phyloP scores from a whole-genome alignment of 2,888 invertebrate genomes.

The Julus scanicus region DNA sequence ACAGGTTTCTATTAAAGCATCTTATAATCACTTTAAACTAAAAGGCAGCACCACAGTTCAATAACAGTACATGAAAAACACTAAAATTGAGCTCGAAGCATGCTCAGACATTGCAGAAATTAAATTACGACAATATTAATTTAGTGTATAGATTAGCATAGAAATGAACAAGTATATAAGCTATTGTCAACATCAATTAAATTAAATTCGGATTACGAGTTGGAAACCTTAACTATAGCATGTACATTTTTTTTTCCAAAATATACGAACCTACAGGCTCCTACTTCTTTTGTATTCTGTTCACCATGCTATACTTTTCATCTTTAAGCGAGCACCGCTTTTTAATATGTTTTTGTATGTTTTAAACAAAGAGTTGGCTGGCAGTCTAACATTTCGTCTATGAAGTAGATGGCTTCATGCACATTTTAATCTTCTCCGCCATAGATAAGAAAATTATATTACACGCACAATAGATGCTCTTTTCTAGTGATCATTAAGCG shows the following conservation, averaged over 20 bases:
- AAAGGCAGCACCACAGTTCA: not conserved
- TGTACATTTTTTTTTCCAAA: not conserved
- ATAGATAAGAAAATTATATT: conserved; percentile 1
- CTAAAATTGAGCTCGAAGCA: not conserved
- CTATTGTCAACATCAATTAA: not conserved
- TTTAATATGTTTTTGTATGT: not conserved
- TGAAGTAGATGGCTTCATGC: not conserved
- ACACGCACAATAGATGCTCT: conserved; percentile 18
- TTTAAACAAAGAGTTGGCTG: not conserved
- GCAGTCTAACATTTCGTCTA: conserved; percentile 1
- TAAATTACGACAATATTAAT: not conserved
- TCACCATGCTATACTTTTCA: not conserved
- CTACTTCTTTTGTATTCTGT: not conserved
- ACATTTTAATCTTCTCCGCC: conserved; percentile 24
- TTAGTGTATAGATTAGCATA: not conserved
- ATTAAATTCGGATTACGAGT: not conserved
- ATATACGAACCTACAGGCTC: too few relatives aligned
- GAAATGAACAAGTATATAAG: not conserved
- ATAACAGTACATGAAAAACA: not conserved
- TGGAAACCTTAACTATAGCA: not conserved
- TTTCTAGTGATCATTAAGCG: not conserved
- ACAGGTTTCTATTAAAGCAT: not conserved
- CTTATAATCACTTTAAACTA: conserved; percentile 19
- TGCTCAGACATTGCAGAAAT: not conserved
- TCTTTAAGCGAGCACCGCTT: not conserved